Percentiles rank a stretch among this genome's conserved stretches.
These are phyloP conservation scores for Limnephilus rhombicus DNA, from an alignment of 2,888 invertebrate species.

Conservation along the genomic window DNA sequence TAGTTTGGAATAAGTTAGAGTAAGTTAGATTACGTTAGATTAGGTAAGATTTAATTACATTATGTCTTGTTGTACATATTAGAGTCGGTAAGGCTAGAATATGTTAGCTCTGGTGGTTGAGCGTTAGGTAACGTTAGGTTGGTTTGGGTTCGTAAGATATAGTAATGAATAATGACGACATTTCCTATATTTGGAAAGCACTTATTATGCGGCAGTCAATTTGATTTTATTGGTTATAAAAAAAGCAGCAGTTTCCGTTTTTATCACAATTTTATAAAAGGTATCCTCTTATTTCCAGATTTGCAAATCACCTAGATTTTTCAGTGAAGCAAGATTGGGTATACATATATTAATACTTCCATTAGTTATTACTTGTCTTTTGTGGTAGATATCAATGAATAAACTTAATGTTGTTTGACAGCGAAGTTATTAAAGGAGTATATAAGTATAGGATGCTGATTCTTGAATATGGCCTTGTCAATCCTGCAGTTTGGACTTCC, in stretches of 20 bases:
- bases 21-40: too few relatives aligned
- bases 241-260: neutral
- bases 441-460: slow-evolving; percentile 77
- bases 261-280: neutral
- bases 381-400: neutral
- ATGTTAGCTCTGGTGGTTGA: too few relatives aligned
- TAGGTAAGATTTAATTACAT: too few relatives aligned
- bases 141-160: neutral
- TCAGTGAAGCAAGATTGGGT: neutral
- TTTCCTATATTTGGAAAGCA: neutral
- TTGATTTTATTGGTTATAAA: neutral
- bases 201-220: neutral
- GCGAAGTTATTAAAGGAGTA: slow-evolving; percentile 75
- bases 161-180: neutral
- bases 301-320: neutral
- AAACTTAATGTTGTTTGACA: slow-evolving; percentile 69
- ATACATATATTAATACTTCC: neutral
- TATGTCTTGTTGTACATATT: too few relatives aligned
- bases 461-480: slow-evolving; percentile 81
- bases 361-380: neutral
- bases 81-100: too few relatives aligned
- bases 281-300: neutral
- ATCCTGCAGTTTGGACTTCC: slow-evolving; percentile 85
- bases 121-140: neutral
- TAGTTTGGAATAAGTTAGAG: too few relatives aligned